Evolutionary conservation across 1,140 invertebrate genomes (phyloP), one percentile per base, ranked within the genome.

Genomic region (Heterodera carotae): DNA sequence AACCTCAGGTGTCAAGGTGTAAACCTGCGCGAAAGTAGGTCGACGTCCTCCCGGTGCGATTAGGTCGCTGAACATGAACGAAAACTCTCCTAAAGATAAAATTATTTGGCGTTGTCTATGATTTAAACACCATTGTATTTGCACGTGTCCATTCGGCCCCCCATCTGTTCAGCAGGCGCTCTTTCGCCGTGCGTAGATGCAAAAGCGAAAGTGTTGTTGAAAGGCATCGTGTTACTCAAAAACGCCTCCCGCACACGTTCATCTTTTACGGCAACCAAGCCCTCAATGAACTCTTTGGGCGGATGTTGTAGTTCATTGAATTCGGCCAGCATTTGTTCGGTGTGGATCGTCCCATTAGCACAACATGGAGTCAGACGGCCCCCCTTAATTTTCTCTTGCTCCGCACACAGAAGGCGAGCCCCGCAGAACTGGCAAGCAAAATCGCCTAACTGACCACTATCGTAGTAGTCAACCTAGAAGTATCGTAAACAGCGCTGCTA

Each of bases 391-490:
- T 53, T 53, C 15, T 53, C 48, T 12, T 53, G 6, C 48, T 53
- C 48, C 15, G 5, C 48, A 7, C 15, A 2, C 48, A 80, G 53
- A 25, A 69, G 53, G 8, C n/a, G 31, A 1, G 68, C 68, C 10
- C 6, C 5, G 53, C 68, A 69, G 29, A 34, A 34, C 25, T 69
- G 4, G 27, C 68, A 68, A 29, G 25, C 25, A 8, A 25, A 2
- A 68, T 68, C n/a, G 3, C 67, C 67, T 2, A 68, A 68, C 34
- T 68, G 34, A 1, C 67, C 67, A 29, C 34, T 39, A 25, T 68
- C 67, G 43, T 68, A 68, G 43, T 68, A 68, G 7, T 29, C 67
- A 29, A 25, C 67, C 48, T 39, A 39, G 36, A 39, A 6, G 36
- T 6, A 39, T 39, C 36, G 36, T 39, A 39, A 39, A 39, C 36